Evolutionary conservation across 1,140 invertebrate species (phyloP), one percentile per base, ranked within the genome.

Genomic region (Hirudo medicinalis): DNA sequence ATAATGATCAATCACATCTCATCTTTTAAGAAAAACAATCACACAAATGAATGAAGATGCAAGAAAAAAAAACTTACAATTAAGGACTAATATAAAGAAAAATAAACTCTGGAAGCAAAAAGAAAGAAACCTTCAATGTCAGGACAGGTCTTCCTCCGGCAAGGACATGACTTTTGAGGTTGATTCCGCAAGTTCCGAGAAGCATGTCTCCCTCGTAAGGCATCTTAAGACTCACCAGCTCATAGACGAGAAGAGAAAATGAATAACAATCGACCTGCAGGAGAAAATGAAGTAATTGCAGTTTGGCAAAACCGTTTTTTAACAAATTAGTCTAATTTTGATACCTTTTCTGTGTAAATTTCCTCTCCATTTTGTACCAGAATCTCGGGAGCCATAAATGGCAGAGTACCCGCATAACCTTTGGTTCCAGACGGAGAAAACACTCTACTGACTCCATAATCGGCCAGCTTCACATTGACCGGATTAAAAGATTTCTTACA

Each of bases 381-480:
- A 73, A 98, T 98, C 84, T 98, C 95, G 0, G 95, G 96, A 17
- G 96, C 96, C 91, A 99, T 99, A 79, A 97, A 99, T 0, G 94
- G 93, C 54, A 83, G 82, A 8, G 84, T 84, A 0, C 84, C 96
- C 15, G 94, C 96, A 84, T 97, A 98, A 9, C 96, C 95, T 81
- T 97, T 97, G 0, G 92, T 92, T 49, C 83, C 83, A 5, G 76
- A 77, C 54, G 78, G 78, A 36, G 77, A 76, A 27, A 73, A 74
- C 53, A 68, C 82, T 32, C 94, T 84, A 78, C 92, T 95, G 74
- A 97, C 96, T 20, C 93, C 94, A 83, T 97, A 97, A 83, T 97
- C 94, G 1, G 93, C 93, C 11, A 98, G 85, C 80, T 95, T 96
- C 22, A 97, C 89, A 76, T 92, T 89, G 2, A 95, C 90, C 54